Conservation (phyloP, 2,888 invertebrate species). For the Coenonympha arcania region DNA sequence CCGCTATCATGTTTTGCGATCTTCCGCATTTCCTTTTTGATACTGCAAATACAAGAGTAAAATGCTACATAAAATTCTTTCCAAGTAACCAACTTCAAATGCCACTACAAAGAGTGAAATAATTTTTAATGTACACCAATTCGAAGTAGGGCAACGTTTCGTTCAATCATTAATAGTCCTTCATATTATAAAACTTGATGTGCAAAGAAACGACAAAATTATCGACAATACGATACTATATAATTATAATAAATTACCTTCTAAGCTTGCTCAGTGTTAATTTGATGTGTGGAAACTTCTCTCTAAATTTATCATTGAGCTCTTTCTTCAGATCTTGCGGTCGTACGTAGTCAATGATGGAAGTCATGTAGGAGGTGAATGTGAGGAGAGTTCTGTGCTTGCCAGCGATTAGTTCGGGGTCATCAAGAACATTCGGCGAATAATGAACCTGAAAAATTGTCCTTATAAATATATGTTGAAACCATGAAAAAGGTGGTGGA, state of each 20-base stretch:
- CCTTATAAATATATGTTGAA: too few relatives aligned
- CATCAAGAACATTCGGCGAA: conserved; percentile 91
- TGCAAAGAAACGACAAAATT: too few relatives aligned
- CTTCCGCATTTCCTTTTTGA: conserved; percentile 96
- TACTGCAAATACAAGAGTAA: conserved; percentile 69
- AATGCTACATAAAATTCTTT: too few relatives aligned
- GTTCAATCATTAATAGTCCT: too few relatives aligned
- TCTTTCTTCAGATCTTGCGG: conserved; percentile 97
- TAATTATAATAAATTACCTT: conserved; percentile 82
- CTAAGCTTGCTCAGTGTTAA: conserved; percentile 95
- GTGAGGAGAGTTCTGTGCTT: conserved; percentile 90
- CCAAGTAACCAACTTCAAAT: too few relatives aligned
- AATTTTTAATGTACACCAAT: too few relatives aligned
- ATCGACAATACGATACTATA: too few relatives aligned
- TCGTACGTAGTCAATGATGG: conserved; percentile 96
- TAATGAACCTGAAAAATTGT: conserved; percentile 75
- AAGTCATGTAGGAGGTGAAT: conserved; percentile 93
- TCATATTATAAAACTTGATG: too few relatives aligned
- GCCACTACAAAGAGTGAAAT: too few relatives aligned
- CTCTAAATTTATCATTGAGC: conserved; percentile 95
- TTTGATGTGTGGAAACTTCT: conserved; percentile 95
- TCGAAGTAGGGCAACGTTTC: too few relatives aligned
- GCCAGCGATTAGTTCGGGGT: conserved; percentile 92
- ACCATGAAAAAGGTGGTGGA: too few relatives aligned
- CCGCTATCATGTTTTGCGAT: conserved; percentile 89